Evolutionary conservation across 2,888 invertebrate species (phyloP).

Genomic region (Campaea margaritaria): DNA sequence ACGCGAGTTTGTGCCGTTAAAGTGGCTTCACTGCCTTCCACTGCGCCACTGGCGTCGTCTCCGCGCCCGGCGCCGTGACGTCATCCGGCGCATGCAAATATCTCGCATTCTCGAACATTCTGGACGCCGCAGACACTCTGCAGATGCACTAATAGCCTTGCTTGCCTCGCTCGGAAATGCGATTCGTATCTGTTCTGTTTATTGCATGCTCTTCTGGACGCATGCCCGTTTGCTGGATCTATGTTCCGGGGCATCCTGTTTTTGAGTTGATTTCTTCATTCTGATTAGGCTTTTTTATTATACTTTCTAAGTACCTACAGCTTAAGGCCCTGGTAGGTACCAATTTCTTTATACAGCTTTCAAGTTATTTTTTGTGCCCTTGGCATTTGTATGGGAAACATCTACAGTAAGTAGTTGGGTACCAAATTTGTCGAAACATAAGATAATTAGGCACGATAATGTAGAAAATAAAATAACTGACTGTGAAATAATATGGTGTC

Average conservation of each 20-base stretch:
- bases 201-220: constrained; percentile 15
- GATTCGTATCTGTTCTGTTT: constrained; percentile 55
- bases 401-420: no score
- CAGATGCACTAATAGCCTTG: constrained; percentile 59
- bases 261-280: not conserved
- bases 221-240: not conserved
- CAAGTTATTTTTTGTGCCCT: no score
- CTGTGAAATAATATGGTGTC: no score
- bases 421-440: no score
- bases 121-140: constrained; percentile 49
- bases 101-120: constrained; percentile 45
- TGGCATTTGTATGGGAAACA: no score
- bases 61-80: constrained; percentile 36
- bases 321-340: no score
- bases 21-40: constrained; percentile 7
- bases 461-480: no score
- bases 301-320: no score
- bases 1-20: no score
- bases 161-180: constrained; percentile 55
- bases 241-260: not conserved
- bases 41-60: constrained; percentile 16
- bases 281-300: not conserved
- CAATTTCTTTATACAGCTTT: no score
- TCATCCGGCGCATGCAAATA: constrained; percentile 46
- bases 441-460: no score